Base-by-base conservation (phyloP, 1,140 invertebrate species). In the Pogonus chalceus region DNA sequence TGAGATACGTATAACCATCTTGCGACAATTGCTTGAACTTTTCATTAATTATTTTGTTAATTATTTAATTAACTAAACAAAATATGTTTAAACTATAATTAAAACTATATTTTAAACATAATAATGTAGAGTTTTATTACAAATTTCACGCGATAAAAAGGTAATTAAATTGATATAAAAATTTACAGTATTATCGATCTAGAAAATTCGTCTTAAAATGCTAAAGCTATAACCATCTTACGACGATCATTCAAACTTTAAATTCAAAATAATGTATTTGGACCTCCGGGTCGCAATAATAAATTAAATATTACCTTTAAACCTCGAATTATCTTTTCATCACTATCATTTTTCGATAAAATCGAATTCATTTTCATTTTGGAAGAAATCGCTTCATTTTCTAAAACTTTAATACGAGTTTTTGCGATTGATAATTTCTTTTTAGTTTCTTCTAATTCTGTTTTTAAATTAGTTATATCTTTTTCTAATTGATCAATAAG, bases 381-480 rank as follows among this genome's bases (percentile, higher is more conserved):
- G 1, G 75, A 58, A 0, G 57, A 60, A 2, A 62, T 68, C 1
- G 71, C 56, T 53, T 82, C 79, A 47, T 72, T 74, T 59, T 81
- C 78, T 9, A 82, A 64, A 53, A 78, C 76, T 62, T 72, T 75
- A 35, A 75, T 74, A 58, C 79, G 72, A 35, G 78, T 76, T 58
- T 65, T 73, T 2, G 72, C 64, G 9, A 71, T 75, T 7, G 82
- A 79, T 1, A 80, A 56, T 65, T 81, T 83, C 35, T 70, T 78
- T 49, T 76, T 79, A 2, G 76, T 56, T 0, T 77, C 71, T 16
- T 75, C 72, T 21, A 76, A 46, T 65, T 61, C 14, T 52, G 48
- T 55, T 70, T 69, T 26, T 58, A 60, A 7, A 43, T 12, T 43
- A 18, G 37, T 43, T 43, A 43, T 10, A 12, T 43, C 37, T 43